phyloP scores from a whole-genome alignment of 2,113 vertebrate genomes.

The Formicarius rufipectus region DNA sequence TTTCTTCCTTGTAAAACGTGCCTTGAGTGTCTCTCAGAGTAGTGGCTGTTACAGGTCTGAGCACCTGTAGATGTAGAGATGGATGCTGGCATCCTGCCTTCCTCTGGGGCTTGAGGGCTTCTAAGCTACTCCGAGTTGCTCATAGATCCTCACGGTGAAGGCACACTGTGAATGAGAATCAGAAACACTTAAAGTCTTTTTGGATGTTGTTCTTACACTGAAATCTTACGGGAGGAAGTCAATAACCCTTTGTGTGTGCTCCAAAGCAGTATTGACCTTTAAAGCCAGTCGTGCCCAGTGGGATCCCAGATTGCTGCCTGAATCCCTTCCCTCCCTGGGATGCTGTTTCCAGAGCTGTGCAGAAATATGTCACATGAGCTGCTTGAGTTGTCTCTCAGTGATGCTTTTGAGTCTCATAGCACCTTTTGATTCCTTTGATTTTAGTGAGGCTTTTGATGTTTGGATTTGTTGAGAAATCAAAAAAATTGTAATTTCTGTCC shows the following conservation, averaged over 20 bases:
- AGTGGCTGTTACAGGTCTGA: not conserved
- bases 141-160: not conserved
- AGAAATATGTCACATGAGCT: not conserved
- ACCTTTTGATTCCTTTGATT: not conserved
- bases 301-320: not conserved
- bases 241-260: accelerated
- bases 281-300: not conserved
- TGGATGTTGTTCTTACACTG: not conserved
- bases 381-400: not conserved
- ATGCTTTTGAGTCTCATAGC: not conserved
- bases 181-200: not conserved
- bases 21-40: not conserved
- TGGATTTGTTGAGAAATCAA: not conserved
- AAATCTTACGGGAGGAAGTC: not conserved
- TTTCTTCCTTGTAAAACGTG: not conserved
- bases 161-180: not conserved
- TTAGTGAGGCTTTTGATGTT: not conserved
- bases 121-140: not conserved
- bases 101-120: not conserved
- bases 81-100: not conserved
- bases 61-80: accelerated
- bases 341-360: not conserved
- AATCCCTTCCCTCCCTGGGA: not conserved
- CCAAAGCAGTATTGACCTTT: not conserved
- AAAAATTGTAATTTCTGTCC: not conserved